Evolutionary conservation across 2,113 vertebrate species (phyloP).

Genomic region (Serinus canaria): DNA sequence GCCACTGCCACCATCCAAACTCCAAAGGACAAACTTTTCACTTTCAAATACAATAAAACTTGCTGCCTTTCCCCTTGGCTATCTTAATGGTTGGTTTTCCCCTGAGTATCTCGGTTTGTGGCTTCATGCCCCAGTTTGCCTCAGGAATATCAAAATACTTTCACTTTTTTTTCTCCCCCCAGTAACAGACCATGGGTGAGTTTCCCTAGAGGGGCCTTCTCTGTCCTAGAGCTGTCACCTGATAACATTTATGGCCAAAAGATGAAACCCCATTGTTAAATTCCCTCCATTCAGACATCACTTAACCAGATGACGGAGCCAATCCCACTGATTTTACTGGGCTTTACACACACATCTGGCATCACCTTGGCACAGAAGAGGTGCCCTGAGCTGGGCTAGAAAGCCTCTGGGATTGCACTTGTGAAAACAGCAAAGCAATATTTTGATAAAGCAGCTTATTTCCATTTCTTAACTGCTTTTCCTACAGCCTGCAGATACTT

Average conservation of each 20-base stretch:
- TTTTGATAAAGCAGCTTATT: slow-evolving; percentile 15
- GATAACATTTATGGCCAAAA: background rate
- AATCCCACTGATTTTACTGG: background rate
- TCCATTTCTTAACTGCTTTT: background rate
- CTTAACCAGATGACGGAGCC: background rate
- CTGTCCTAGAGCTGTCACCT: background rate
- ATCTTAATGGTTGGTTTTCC: background rate
- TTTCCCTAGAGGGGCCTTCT: background rate
- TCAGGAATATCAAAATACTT: background rate
- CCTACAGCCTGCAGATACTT: background rate
- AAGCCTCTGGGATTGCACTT: background rate
- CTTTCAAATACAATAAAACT: background rate
- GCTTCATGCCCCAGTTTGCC: background rate
- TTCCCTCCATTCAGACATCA: background rate
- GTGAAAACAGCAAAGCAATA: background rate
- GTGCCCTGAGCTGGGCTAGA: background rate
- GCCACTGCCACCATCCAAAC: background rate
- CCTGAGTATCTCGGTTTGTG: background rate
- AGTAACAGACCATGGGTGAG: background rate
- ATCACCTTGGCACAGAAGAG: fast-evolving
- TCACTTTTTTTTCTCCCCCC: background rate
- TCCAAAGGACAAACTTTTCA: background rate
- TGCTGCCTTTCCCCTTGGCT: background rate
- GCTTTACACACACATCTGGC: background rate
- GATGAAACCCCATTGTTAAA: background rate